Evolutionary conservation across 2,888 invertebrate species (phyloP), one percentile per base, ranked within the genome.

Genomic region (Ctenicera cuprea): DNA sequence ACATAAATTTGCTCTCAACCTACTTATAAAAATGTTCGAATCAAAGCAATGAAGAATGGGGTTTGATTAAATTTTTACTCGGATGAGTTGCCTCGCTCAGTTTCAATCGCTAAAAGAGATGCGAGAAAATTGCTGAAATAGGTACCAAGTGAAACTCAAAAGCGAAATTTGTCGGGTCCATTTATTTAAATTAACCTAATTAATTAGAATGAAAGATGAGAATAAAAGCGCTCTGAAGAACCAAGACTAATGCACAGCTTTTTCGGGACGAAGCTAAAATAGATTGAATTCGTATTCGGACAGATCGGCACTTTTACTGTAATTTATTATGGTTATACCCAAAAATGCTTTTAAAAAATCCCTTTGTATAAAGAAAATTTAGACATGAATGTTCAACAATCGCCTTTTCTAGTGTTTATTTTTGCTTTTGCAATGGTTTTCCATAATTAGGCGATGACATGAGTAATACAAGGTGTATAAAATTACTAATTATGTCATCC

Each of bases 161-260:
- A 18, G 18, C 18, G 30, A 52, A 52, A 65, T 52, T 65, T 16
- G 14, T 52, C 20, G 20, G 20, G 52, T 52, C 65, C 50, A 65
- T 69, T 62, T 69, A 69, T 69, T 69, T 69, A 69, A 69, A 69
- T 69, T 61, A 69, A 41, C 50, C 61, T 48, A 61, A 69, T 69
- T 69, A 69, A 69, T 69, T 69, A 69, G 38, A 48, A 69, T 50
- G 59, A 69, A 48, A 37, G 61, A 48, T 69, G 61, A 62, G 61
- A 61, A 61, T 50, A 38, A 52, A 48, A 38, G 69, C 45, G 69
- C 61, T 62, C 61, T 69, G 48, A 69, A 43, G 57, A 57, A 57
- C 67, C 38, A 57, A 67, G 57, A 67, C 57, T 67, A 67, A 67
- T 67, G 67, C 62, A 30, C 16, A 14, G 50, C 67, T 67, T 57